phyloP scores from a whole-genome alignment of 92 coral and sea anemone genomes.

The Epizoanthus stellaris region DNA sequence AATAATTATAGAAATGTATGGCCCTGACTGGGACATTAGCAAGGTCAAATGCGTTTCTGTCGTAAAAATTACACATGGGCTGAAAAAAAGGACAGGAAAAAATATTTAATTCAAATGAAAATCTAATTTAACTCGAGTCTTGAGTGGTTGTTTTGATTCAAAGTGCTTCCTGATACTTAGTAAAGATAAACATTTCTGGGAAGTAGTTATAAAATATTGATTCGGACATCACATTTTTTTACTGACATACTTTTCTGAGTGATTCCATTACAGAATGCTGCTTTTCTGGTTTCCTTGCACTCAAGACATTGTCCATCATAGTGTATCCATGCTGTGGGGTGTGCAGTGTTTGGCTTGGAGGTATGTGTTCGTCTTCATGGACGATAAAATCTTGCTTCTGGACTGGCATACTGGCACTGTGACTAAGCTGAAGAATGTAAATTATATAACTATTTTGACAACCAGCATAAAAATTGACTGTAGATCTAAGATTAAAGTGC shows the following conservation, averaged over 20 bases:
- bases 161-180: too few relatives aligned
- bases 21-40: too few relatives aligned
- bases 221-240: not conserved
- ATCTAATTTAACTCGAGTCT: too few relatives aligned
- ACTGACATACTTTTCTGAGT: constrained; percentile 61
- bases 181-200: not conserved
- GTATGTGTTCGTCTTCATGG: constrained; percentile 77
- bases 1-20: too few relatives aligned
- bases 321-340: constrained; percentile 66
- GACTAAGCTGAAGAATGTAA: constrained; percentile 4
- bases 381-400: constrained; percentile 74
- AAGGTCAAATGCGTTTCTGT: too few relatives aligned
- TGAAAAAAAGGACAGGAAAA: too few relatives aligned
- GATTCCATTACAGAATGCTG: constrained; percentile 67
- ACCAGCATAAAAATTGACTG: too few relatives aligned
- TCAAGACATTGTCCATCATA: constrained; percentile 82
- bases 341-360: constrained; percentile 52
- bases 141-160: too few relatives aligned
- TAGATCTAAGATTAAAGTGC: too few relatives aligned
- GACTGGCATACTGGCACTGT: not conserved
- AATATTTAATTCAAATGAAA: too few relatives aligned
- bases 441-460: too few relatives aligned
- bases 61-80: too few relatives aligned
- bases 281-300: constrained; percentile 80
- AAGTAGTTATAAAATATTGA: not conserved